phyloP scores from a whole-genome alignment of 2,797 vertebrate species.

The Chaenodraco wilsoni region DNA sequence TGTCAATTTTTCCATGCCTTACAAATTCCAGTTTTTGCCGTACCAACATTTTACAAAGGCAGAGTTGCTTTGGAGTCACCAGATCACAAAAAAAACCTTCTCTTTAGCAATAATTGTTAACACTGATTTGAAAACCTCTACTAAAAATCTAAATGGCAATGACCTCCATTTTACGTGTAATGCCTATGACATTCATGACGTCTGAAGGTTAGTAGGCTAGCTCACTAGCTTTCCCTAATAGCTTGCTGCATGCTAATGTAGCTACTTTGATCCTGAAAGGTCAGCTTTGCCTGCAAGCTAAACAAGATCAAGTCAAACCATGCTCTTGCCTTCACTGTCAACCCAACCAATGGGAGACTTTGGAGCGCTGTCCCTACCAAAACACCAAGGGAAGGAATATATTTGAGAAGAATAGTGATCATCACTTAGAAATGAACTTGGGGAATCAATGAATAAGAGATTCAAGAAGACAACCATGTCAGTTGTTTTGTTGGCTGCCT shows the following conservation, averaged over 20 bases:
- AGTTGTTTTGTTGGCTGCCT: too few relatives aligned
- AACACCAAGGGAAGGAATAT: neutral
- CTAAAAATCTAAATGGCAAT: neutral
- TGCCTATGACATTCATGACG: neutral
- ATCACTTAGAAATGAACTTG: neutral
- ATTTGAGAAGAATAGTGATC: neutral
- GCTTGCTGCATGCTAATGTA: neutral
- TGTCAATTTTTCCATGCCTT: slow-evolving; percentile 18
- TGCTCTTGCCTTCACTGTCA: neutral
- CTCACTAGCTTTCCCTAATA: neutral
- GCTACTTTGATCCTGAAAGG: neutral
- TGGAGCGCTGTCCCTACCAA: neutral
- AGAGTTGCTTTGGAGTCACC: neutral
- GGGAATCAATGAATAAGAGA: too few relatives aligned
- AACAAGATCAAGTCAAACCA: neutral
- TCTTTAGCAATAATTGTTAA: neutral
- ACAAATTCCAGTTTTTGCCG: slow-evolving; percentile 19
- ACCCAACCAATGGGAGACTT: neutral
- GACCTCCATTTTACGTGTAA: neutral
- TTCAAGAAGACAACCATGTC: too few relatives aligned
- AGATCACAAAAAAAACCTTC: neutral
- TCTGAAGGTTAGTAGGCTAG: neutral
- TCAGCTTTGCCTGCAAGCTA: neutral
- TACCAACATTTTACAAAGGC: neutral
- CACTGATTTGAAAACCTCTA: neutral